phyloP scores from a whole-genome alignment of 2,888 invertebrate genomes.

The Aproaerema taeniolella region DNA sequence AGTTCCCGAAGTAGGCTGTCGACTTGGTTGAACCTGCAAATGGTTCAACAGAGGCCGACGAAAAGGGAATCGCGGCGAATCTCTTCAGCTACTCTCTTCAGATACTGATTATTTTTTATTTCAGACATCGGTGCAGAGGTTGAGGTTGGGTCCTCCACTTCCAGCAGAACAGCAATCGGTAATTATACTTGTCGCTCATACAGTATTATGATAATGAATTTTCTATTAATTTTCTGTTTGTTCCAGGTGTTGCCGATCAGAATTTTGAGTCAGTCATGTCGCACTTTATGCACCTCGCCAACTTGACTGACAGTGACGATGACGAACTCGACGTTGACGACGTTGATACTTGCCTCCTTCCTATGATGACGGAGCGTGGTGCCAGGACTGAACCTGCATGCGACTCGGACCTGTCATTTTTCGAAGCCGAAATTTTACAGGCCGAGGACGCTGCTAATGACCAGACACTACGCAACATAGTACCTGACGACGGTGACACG shows the following conservation, averaged over 20 bases:
- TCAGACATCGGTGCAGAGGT: not conserved
- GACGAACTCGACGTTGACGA: conserved; percentile 4
- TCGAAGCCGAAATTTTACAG: conserved; percentile 6
- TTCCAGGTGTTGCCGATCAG: conserved; percentile 9
- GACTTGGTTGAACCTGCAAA: too few species aligned
- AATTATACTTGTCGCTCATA: not conserved
- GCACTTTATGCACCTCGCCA: not conserved
- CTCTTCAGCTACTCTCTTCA: not conserved
- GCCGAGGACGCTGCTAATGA: conserved; percentile 14
- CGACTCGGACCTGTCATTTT: conserved; percentile 1
- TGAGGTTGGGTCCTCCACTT: not conserved
- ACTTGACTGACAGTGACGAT: conserved; percentile 5
- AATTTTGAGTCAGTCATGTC: not conserved
- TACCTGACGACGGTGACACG: conserved; percentile 6
- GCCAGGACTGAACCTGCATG: conserved; percentile 10
- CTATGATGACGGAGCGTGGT: conserved; percentile 8
- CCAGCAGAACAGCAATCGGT: not conserved
- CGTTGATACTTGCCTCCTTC: conserved; percentile 6
- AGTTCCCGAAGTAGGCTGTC: too few species aligned
- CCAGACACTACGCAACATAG: conserved; percentile 14
- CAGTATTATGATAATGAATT: not conserved
- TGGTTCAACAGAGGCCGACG: too few species aligned
- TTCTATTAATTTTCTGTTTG: not conserved
- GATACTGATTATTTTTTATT: conserved; percentile 3
- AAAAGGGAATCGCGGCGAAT: too few species aligned